Evolutionary conservation across 2,113 vertebrate species (phyloP), one percentile per base, ranked within the genome.

Genomic region (Petaurus breviceps): DNA sequence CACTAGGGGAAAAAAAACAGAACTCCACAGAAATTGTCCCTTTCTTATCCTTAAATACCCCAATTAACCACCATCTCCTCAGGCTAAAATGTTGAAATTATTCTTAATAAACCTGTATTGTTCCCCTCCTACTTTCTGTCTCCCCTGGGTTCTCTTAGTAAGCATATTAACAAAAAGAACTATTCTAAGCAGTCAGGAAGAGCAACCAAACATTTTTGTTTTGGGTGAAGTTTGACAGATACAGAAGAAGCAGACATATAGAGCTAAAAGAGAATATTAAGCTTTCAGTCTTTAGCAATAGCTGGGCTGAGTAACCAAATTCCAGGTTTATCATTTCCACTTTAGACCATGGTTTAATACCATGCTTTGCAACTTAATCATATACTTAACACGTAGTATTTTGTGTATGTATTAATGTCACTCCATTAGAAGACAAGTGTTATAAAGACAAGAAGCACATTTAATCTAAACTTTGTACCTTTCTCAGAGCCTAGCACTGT

Each of bases 181-280:
- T 61, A 47, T 51, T 96, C 28, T 89, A 96, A 95, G 12, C 22
- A 95, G 31, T 10, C 51, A 28, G 57, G 24, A 91, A 3, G 23
- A 68, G 2, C 47, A 1, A 0, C 51, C 22, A 94, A 52, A n/a
- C 61, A 77, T 52, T 22, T 54, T 6, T 23, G 4, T 24, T 53
- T 53, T 23, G 19, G 8, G 19, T 53, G 5, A 96, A 96, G 23
- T 53, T 94, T 51, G 49, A 23, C 37, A 84, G 50, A 1, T 92
- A 51, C 0, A 94, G 0, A 92, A 94, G 94, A 92, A 26, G 16
- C 8, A 93, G 84, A 8, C 10, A 50, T 43, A 19, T 53, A 84
- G 16, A 51, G 51, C 22, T 26, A 52, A 93, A 94, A 95, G 23
- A 94, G 53, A 95, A 54, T 90, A 91, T 57, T 94, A 93, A 93